These are phyloP conservation scores for Falco columbarius DNA, from an alignment of 2,797 vertebrate genomes.

Conservation along the genomic window DNA sequence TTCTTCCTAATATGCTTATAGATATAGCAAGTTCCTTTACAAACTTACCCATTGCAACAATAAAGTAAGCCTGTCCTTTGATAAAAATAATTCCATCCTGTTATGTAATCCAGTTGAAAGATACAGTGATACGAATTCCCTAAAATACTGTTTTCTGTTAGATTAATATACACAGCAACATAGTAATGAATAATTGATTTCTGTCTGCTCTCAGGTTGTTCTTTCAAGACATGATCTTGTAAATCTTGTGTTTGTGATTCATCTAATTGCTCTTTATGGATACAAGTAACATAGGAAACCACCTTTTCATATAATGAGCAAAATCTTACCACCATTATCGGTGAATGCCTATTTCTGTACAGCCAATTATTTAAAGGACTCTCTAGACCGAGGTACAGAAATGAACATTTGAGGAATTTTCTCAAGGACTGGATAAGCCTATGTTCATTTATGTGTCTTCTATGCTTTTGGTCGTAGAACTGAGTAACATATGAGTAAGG, in stretches of 20 bases:
- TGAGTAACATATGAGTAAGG: background rate
- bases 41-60: background rate
- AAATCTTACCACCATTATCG: background rate
- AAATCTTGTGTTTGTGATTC: background rate
- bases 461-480: background rate
- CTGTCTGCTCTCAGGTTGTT: background rate
- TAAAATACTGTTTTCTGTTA: background rate
- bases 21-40: background rate
- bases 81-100: background rate
- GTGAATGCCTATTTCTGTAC: background rate
- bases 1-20: constrained; percentile 8
- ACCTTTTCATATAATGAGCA: background rate
- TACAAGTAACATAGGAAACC: background rate
- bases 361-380: background rate
- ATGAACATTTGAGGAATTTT: background rate
- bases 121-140: background rate
- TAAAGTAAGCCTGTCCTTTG: background rate
- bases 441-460: background rate
- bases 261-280: constrained; percentile 15
- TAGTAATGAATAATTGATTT: background rate
- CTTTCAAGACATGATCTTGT: background rate
- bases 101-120: background rate
- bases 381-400: background rate
- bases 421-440: background rate
- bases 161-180: background rate